Conservation (phyloP, 1,140 invertebrate species). For the Diabrotica virgifera region DNA sequence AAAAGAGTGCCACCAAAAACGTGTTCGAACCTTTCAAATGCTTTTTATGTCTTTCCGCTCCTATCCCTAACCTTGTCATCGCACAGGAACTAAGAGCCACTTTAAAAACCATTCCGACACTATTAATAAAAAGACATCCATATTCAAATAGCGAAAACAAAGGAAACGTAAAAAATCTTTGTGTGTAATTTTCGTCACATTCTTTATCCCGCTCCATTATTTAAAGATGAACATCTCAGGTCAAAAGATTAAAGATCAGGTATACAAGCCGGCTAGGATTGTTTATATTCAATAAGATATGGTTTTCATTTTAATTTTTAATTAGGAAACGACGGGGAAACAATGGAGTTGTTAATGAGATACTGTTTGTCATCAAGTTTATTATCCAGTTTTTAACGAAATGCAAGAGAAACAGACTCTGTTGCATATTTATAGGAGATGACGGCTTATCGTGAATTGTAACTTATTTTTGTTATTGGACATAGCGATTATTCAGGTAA, state of each 20-base stretch:
- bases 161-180: constrained; percentile 3
- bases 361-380: constrained; percentile 17
- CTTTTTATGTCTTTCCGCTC: neutral
- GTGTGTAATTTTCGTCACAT: neutral
- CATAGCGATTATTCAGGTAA: too few species aligned
- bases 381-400: constrained; percentile 18
- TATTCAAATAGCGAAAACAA: neutral
- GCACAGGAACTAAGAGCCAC: neutral
- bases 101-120: neutral
- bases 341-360: constrained; percentile 21
- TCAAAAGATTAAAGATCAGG: constrained; percentile 37
- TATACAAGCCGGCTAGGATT: constrained; percentile 12
- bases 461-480: too few species aligned
- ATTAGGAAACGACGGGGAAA: constrained; percentile 26
- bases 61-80: neutral
- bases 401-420: constrained; percentile 7
- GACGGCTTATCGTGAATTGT: neutral
- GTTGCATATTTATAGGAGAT: constrained; percentile 16
- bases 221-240: constrained; percentile 27
- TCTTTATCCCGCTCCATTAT: constrained; percentile 1
- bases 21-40: neutral
- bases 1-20: too few species aligned
- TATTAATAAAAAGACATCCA: neutral
- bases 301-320: constrained; percentile 32
- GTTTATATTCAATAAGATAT: constrained; percentile 27